Conservation (phyloP, 2,888 invertebrate species). For the Muscina levida region DNA sequence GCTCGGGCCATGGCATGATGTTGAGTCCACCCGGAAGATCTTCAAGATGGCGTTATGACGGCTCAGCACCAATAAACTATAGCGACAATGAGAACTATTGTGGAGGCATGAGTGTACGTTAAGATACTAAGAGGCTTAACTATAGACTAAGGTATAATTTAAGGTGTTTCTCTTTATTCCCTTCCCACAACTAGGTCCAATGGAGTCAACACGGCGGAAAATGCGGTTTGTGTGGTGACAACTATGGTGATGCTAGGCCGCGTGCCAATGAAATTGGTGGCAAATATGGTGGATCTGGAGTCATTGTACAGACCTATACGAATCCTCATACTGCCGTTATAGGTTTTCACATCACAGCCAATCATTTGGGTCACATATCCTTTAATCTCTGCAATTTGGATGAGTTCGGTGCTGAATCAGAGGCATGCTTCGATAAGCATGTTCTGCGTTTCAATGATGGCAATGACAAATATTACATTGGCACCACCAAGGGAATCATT, state of each 20-base stretch:
- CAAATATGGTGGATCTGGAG: slow-evolving; percentile 80
- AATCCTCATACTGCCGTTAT: slow-evolving; percentile 71
- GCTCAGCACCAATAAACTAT: slow-evolving; percentile 80
- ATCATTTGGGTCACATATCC: slow-evolving; percentile 80
- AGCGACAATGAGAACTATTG: slow-evolving; percentile 82
- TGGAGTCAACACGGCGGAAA: slow-evolving; percentile 79
- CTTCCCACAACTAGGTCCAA: slow-evolving; percentile 76
- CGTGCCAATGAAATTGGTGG: slow-evolving; percentile 82
- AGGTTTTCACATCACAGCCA: slow-evolving; percentile 79
- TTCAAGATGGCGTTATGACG: slow-evolving; percentile 81
- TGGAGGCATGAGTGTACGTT: slow-evolving; percentile 80
- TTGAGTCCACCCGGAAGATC: slow-evolving; percentile 81
- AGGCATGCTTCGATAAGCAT: slow-evolving; percentile 81
- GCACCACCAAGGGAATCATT: slow-evolving; percentile 69
- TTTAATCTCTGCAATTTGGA: slow-evolving; percentile 81
- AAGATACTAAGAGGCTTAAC: too few relatives aligned
- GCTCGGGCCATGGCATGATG: slow-evolving; percentile 81
- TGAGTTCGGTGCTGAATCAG: slow-evolving; percentile 79
- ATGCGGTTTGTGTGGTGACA: slow-evolving; percentile 83
- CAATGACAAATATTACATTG: slow-evolving; percentile 69
- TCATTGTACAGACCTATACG: slow-evolving; percentile 79
- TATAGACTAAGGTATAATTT: slow-evolving; percentile 72
- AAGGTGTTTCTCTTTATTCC: slow-evolving; percentile 81
- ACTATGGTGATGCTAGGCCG: slow-evolving; percentile 79
- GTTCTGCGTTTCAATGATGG: slow-evolving; percentile 76